Evolutionary conservation across 2,113 vertebrate species (phyloP).

Genomic region (Lasiurus borealis): DNA sequence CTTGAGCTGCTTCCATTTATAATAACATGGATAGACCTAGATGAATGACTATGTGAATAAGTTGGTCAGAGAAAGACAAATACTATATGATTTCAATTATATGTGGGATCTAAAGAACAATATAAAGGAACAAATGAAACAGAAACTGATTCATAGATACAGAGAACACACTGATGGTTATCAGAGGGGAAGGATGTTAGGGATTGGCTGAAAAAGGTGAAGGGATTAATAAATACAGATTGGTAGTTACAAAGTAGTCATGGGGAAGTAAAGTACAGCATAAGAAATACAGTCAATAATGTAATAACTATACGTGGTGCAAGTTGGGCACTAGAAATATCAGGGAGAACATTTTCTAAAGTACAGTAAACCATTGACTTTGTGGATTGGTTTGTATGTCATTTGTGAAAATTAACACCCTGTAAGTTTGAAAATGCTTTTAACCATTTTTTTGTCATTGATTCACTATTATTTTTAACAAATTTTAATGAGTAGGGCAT

Average conservation of each 20-base stretch:
- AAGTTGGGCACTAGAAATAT: neutral
- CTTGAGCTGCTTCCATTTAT: neutral
- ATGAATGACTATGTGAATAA: neutral
- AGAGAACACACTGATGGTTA: neutral
- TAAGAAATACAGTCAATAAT: neutral
- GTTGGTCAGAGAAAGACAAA: neutral
- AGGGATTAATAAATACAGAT: neutral
- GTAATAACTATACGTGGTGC: neutral
- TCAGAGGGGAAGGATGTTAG: neutral
- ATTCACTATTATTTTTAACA: too few species aligned
- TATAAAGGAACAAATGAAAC: neutral
- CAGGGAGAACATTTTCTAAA: neutral
- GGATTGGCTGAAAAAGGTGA: neutral
- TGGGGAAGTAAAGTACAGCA: neutral
- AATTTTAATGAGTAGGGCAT: too few species aligned
- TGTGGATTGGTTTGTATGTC: too few species aligned
- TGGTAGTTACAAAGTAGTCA: neutral
- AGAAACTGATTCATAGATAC: neutral
- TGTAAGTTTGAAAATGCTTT: too few species aligned
- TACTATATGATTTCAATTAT: neutral
- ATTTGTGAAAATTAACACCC: too few species aligned
- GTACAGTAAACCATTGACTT: too few species aligned
- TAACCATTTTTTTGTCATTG: too few species aligned
- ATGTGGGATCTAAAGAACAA: neutral
- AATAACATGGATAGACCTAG: neutral